phyloP scores from a whole-genome alignment of 2,113 vertebrate species.

The Stegastes partitus region DNA sequence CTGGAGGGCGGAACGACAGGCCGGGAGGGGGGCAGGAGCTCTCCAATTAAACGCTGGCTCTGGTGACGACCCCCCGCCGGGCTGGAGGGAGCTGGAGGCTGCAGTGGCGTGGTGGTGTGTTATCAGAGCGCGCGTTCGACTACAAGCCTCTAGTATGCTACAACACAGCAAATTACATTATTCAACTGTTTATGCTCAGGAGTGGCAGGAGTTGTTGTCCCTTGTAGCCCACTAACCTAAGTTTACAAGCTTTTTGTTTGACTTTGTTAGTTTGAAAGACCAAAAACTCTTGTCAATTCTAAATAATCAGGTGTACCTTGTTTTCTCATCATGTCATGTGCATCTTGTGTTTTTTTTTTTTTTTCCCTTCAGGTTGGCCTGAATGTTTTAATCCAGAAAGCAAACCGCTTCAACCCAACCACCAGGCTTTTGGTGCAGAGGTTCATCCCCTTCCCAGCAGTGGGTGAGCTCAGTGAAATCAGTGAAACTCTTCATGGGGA shows the following conservation, averaged over 20 bases:
- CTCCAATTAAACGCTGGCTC: slow-evolving; percentile 82
- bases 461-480: slow-evolving; percentile 85
- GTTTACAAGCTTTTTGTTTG: too few species aligned
- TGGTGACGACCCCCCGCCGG: slow-evolving; percentile 73
- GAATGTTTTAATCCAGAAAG: slow-evolving; percentile 92
- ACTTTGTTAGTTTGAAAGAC: too few species aligned
- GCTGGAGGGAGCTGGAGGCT: slow-evolving; percentile 52
- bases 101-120: slow-evolving; percentile 31
- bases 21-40: slow-evolving; percentile 53
- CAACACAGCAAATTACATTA: not conserved
- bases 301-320: too few species aligned
- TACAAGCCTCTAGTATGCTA: not conserved
- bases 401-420: slow-evolving; percentile 89
- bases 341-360: not conserved
- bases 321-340: not conserved
- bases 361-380: slow-evolving; percentile 91
- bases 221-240: too few species aligned
- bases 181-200: not conserved
- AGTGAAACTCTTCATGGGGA: not conserved
- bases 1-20: slow-evolving; percentile 75
- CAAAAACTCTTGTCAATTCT: too few species aligned
- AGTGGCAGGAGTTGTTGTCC: not conserved
- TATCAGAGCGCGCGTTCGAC: slow-evolving; percentile 40
- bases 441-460: slow-evolving; percentile 94
- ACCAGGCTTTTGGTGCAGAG: slow-evolving; percentile 92